Conservation (phyloP, 2,797 vertebrate genomes). For the Chlorospingus semifuscus region DNA sequence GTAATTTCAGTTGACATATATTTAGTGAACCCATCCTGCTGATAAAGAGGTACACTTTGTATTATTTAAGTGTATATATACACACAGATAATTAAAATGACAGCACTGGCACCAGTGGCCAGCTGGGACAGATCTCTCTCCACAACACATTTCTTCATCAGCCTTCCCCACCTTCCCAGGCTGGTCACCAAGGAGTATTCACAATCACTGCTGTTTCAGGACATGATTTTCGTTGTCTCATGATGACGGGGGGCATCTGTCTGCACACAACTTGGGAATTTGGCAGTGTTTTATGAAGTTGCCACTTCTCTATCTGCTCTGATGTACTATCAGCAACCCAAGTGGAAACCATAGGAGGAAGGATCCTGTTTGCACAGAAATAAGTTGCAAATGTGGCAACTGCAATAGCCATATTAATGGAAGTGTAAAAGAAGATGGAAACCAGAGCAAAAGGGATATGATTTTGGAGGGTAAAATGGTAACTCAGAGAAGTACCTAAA, state of each 20-base stretch:
- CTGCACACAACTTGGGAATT: background rate
- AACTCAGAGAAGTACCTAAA: background rate
- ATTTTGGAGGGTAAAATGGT: background rate
- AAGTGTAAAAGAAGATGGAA: background rate
- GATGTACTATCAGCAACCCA: background rate
- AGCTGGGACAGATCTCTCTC: background rate
- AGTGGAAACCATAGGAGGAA: background rate
- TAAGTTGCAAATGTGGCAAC: background rate
- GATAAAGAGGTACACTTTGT: constrained; percentile 8
- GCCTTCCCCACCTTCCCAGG: background rate
- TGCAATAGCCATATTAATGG: background rate
- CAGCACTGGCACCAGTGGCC: background rate
- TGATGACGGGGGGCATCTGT: background rate
- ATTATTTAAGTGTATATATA: background rate
- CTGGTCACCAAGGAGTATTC: background rate
- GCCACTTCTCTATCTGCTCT: background rate
- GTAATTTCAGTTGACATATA: constrained; percentile 27
- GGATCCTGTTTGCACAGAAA: background rate
- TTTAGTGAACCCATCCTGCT: constrained; percentile 34
- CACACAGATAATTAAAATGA: constrained; percentile 8
- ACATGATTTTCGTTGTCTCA: background rate
- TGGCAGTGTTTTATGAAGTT: background rate
- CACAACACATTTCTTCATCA: background rate
- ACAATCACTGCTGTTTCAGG: background rate
- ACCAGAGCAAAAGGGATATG: background rate